Evolutionary conservation across 2,888 invertebrate species (phyloP).

Genomic region (Eutolmus rufibarbis): DNA sequence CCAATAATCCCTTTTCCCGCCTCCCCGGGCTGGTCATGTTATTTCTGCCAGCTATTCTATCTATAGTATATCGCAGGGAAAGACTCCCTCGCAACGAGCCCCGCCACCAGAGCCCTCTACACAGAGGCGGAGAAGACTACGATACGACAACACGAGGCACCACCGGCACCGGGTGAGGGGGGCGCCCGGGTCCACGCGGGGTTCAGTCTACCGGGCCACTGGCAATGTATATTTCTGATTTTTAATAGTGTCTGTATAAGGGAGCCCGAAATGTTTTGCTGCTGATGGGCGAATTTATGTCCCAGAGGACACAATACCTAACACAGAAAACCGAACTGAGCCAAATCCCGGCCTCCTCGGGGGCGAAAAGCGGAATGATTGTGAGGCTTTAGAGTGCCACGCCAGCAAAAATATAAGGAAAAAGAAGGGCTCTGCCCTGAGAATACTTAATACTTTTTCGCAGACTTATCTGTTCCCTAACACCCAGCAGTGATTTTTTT

Average conservation of each 20-base stretch:
- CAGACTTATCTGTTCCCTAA: background rate
- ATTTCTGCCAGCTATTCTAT: background rate
- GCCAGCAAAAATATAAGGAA: background rate
- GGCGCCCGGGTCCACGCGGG: background rate
- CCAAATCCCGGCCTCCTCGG: background rate
- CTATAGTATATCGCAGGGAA: background rate
- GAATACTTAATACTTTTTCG: background rate
- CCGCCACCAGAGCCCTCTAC: background rate
- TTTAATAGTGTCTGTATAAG: slow-evolving; percentile 13
- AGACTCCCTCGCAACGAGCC: background rate
- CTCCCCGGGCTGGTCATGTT: background rate
- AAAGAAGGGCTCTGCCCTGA: slow-evolving; percentile 2
- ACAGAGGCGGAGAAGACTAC: background rate
- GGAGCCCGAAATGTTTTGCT: background rate
- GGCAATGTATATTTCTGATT: background rate
- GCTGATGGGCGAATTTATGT: slow-evolving; percentile 19
- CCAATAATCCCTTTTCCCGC: background rate
- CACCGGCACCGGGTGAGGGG: background rate
- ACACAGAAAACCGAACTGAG: slow-evolving; percentile 11
- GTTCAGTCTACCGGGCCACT: background rate
- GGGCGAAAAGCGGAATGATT: background rate
- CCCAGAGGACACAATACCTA: background rate
- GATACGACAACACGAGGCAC: background rate
- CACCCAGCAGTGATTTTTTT: background rate
- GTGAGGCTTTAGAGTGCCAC: background rate